Conservation (phyloP, 2,888 invertebrate species). For the Lymantria monacha region DNA sequence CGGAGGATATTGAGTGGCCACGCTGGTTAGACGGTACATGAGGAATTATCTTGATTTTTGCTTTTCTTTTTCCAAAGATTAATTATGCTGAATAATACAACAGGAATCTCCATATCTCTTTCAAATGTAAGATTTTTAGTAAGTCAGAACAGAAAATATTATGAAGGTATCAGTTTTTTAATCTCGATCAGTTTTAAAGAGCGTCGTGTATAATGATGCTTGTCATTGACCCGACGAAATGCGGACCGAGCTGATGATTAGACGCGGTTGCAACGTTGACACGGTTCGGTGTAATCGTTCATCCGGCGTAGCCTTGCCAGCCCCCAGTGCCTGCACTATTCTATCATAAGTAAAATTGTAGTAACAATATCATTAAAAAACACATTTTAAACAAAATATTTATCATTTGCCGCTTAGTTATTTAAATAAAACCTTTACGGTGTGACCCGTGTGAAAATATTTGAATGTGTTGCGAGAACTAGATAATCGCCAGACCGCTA, state of each 20-base stretch:
- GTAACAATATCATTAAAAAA: neutral
- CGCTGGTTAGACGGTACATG: too few species aligned
- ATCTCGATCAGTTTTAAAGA: slow-evolving; percentile 10
- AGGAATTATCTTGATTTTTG: too few species aligned
- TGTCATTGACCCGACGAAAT: slow-evolving; percentile 59
- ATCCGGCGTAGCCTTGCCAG: slow-evolving; percentile 68
- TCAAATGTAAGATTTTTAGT: neutral
- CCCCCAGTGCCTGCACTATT: slow-evolving; percentile 20
- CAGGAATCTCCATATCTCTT: too few species aligned
- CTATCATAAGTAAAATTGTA: neutral
- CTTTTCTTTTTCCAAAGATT: too few species aligned
- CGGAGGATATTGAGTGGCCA: too few species aligned
- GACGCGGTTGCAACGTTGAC: slow-evolving; percentile 63
- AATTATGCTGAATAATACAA: too few species aligned
- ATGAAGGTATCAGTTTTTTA: slow-evolving; percentile 4
- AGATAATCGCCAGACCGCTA: slow-evolving; percentile 1
- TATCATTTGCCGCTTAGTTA: neutral
- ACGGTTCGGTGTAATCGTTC: slow-evolving; percentile 69
- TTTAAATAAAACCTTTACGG: neutral
- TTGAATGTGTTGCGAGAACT: neutral
- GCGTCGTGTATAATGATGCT: slow-evolving; percentile 33
- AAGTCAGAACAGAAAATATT: slow-evolving; percentile 3
- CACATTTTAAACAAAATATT: neutral
- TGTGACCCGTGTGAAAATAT: neutral
- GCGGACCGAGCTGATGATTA: slow-evolving; percentile 57